Evolutionary conservation across 2,888 invertebrate genomes (phyloP), one percentile per base, ranked within the genome.

Genomic region (Trichopoda pennipes): DNA sequence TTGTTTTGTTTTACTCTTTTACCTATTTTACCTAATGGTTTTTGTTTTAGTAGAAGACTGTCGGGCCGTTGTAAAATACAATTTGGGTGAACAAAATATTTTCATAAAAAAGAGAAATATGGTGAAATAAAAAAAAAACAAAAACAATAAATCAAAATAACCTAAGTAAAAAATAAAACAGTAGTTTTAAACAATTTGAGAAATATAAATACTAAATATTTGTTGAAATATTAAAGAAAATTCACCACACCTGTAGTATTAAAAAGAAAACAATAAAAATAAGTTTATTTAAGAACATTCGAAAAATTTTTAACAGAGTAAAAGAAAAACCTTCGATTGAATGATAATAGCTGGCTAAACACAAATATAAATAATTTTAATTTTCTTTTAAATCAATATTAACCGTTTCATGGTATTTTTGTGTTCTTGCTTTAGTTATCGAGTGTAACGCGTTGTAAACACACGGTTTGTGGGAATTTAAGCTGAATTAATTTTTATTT

Each of bases 371-470:
- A 55, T 51, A 72, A 56, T 61, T 58, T 63, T 44, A 68, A 63
- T 55, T 66, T 82, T 70, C 55, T 68, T 49, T 73, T 68, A 51
- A 75, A 79, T 82, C 79, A 68, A 82, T 82, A 68, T 51, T 44
- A 66, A 66, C 49, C 44, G 66, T 72, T 76, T 72, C 63, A 47
- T 70, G 19, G 55, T 32, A 51, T 55, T 80, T 74, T 49, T 42
- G 44, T 70, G 12, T 70, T 38, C 44, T 68, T 73, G 69, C 44
- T 73, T 82, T 75, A 82, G 82, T 79, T 79, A 21, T 72, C 76
- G 72, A 76, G 63, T 19, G 63, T 60, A 79, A 42, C 60, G 79
- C 61, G 75, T 21, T 58, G 44, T 47, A 68, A 66, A 63, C 75
- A 63, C 75, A 75, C 70, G 60, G 49, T 35, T 76, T 74, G n/a